phyloP scores from a whole-genome alignment of 2,888 invertebrate species.

The Brenthis hecate region DNA sequence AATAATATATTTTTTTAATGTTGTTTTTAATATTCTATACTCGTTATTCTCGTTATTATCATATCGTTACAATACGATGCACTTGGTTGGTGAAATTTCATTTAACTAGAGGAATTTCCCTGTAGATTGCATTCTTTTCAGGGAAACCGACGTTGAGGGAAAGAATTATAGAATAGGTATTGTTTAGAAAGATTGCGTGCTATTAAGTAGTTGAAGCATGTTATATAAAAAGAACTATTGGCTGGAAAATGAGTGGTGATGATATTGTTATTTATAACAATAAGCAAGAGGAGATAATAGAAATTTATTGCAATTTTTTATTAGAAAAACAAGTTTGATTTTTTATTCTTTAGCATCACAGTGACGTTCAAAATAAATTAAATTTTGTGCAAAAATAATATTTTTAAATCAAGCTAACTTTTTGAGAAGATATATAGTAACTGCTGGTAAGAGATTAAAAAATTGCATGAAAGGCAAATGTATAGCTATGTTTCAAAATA shows the following conservation, averaged over 20 bases:
- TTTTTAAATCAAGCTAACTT: no score
- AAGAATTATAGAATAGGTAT: constrained; percentile 16
- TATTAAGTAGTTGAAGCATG: constrained; percentile 16
- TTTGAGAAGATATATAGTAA: no score
- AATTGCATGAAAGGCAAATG: no score
- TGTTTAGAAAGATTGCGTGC: constrained; percentile 12
- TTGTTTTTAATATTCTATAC: not conserved
- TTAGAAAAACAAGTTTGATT: no score
- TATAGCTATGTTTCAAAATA: no score
- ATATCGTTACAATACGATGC: not conserved
- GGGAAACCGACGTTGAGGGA: not conserved
- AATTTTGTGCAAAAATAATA: no score
- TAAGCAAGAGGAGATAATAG: constrained; percentile 4
- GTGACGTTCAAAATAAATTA: no score
- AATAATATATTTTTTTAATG: not conserved
- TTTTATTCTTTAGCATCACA: no score
- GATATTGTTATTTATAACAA: constrained; percentile 12
- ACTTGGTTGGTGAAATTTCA: not conserved
- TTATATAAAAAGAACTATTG: constrained; percentile 16
- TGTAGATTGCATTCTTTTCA: not conserved
- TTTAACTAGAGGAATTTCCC: not conserved
- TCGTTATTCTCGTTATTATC: not conserved
- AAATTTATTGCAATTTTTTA: constrained; percentile 1
- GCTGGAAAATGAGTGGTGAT: constrained; percentile 14
- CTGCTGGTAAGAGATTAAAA: no score